Conservation (phyloP, 2,888 invertebrate species). For the Erebia epiphron region DNA sequence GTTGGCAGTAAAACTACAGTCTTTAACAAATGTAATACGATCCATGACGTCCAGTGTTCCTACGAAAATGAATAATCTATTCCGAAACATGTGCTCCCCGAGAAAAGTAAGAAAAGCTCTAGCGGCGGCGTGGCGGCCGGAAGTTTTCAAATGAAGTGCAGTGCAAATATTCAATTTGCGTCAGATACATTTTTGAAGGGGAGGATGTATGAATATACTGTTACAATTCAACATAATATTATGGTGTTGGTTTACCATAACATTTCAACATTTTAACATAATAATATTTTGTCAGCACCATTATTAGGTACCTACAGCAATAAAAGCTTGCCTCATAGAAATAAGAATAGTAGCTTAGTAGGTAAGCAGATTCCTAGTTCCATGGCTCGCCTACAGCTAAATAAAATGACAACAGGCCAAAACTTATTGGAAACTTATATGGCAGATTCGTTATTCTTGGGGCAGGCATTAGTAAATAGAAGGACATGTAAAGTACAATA, state of each 20-base stretch:
- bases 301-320: too few species aligned
- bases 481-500: too few species aligned
- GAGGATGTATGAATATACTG: constrained; percentile 35
- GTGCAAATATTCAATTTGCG: constrained; percentile 68
- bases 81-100: constrained; percentile 9
- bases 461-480: too few species aligned
- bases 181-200: constrained; percentile 40
- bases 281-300: too few species aligned
- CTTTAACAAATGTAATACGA: neutral
- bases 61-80: neutral
- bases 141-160: constrained; percentile 75
- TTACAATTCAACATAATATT: constrained; percentile 22
- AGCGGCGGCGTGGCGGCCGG: constrained; percentile 42
- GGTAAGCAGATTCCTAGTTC: too few species aligned
- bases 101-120: constrained; percentile 37
- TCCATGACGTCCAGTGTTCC: neutral
- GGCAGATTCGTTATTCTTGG: too few species aligned
- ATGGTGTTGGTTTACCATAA: neutral
- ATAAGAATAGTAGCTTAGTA: too few species aligned
- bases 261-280: too few species aligned
- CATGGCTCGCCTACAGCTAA: too few species aligned
- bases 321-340: too few species aligned
- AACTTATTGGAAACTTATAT: too few species aligned
- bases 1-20: neutral
- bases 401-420: too few species aligned